Percentiles rank a stretch among this genome's conserved stretches.
Evolutionary conservation across 2,888 invertebrate species (phyloP).

Genomic region (Poecilus cupreus): DNA sequence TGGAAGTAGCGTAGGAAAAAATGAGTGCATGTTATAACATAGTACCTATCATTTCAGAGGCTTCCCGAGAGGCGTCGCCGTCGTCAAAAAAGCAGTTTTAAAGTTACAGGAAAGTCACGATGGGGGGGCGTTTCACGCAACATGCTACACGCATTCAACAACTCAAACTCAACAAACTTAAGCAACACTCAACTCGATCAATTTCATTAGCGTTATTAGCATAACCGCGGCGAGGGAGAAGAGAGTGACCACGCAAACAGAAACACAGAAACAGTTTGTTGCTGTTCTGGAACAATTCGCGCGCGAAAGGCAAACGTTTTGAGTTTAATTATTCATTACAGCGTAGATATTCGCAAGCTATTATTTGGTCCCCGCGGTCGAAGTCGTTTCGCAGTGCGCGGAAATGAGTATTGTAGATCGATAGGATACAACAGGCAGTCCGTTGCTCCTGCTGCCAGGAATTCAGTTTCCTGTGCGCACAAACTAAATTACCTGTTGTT

Average conservation of each 20-base stretch:
- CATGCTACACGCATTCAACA: neutral
- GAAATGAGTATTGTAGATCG: conserved; percentile 10
- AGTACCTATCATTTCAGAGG: conserved; percentile 17
- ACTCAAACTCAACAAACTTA: neutral
- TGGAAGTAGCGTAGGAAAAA: neutral
- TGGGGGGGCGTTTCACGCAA: neutral
- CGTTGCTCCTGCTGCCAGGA: neutral
- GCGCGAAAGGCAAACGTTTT: conserved; percentile 20
- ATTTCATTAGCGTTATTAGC: neutral
- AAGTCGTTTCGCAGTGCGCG: neutral
- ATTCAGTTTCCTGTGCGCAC: neutral
- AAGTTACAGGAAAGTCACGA: neutral
- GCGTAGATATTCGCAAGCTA: conserved; percentile 4
- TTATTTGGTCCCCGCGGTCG: conserved; percentile 13
- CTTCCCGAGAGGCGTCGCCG: neutral
- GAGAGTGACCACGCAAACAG: conserved; percentile 13
- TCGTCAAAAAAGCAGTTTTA: neutral
- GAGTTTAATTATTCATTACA: conserved; percentile 25
- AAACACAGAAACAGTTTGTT: neutral
- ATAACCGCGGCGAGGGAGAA: neutral
- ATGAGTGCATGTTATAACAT: conserved; percentile 21
- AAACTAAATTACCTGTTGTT: neutral
- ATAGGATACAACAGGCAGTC: neutral
- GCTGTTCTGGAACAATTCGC: neutral
- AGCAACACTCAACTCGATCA: neutral